These are phyloP conservation scores for Xestobium rufovillosum DNA, from an alignment of 2,888 invertebrate genomes.

Conservation along the genomic window DNA sequence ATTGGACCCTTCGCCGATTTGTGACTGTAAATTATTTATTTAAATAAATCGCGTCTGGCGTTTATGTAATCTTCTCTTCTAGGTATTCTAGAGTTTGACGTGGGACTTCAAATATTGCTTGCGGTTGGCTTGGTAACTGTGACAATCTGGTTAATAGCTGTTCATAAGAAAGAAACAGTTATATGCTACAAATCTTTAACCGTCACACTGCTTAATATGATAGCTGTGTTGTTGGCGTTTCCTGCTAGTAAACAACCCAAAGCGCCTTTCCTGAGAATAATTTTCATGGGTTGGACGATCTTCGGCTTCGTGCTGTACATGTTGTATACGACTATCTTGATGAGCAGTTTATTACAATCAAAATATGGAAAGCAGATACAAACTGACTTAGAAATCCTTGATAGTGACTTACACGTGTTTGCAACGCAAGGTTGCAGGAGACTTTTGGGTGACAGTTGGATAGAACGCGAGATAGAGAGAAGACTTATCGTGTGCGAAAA, in stretches of 20 bases:
- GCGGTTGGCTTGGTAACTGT: too few relatives aligned
- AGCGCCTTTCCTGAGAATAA: slow-evolving; percentile 14
- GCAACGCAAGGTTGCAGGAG: slow-evolving; percentile 15
- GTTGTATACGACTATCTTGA: slow-evolving; percentile 22
- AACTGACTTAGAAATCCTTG: slow-evolving; percentile 21
- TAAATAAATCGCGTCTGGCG: too few relatives aligned
- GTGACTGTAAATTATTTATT: too few relatives aligned
- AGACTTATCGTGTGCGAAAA: slow-evolving; percentile 18
- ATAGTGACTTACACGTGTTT: slow-evolving; percentile 18
- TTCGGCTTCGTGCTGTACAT: slow-evolving; percentile 21
- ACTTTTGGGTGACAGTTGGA: slow-evolving; percentile 11
- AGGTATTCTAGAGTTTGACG: too few relatives aligned
- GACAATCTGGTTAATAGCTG: too few relatives aligned
- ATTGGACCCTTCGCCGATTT: too few relatives aligned
- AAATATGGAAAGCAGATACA: slow-evolving; percentile 24
- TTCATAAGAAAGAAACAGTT: too few relatives aligned
- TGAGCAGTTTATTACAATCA: slow-evolving; percentile 22
- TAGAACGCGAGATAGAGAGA: slow-evolving; percentile 5
- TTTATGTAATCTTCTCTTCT: too few relatives aligned
- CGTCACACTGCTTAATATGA: too few relatives aligned
- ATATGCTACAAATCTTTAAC: too few relatives aligned
- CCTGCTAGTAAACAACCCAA: slow-evolving; percentile 19
- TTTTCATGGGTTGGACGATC: slow-evolving; percentile 21
- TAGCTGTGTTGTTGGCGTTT: background rate
- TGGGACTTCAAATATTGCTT: too few relatives aligned